Evolutionary conservation across 2,888 invertebrate genomes (phyloP), one percentile per base, ranked within the genome.

Genomic region (Steinernema scapterisci): DNA sequence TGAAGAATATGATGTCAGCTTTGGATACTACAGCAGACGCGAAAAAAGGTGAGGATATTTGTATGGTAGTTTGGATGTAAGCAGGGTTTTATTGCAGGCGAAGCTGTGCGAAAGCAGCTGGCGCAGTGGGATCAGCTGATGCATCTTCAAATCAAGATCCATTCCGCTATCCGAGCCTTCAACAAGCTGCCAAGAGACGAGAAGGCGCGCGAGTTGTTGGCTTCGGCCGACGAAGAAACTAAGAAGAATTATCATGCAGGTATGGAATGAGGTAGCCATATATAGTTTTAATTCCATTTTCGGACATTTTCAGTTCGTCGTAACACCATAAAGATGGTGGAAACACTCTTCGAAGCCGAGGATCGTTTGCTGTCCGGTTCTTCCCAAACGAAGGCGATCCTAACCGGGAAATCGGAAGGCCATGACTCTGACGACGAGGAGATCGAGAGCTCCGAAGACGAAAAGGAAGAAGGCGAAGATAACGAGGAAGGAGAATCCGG

Each of bases 401-500:
- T 78, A 51, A 51, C 16, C 63, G 71, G 27, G 44, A 70, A 25
- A 16, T 31, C 70, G 5, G 63, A 63, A 63, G 63, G 63, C 13
- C 63, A 63, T n/a, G 79, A 80, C 38, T 77, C 77, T 13, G 82
- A 82, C 21, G 81, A 82, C 73, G 84, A 84, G 71, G 85, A 85
- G 74, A 84, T 85, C 78, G 81, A 80, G 45, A 83, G 82, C 43
- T 84, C 84, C 63, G 84, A 84, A 31, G 84, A 84, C 54, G 84
- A 84, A 52, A 76, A 79, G 43, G 78, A 72, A 9, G 78, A 75
- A 21, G 76, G 75, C 1, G 76, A 54, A 1, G 78, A 76, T 13
- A 73, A 73, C 1, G 76, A 72, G 21, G 76, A 78, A 43, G 74
- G 74, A 19, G 75, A 73, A 7, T 73, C 76, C 2, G 78, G 77